phyloP scores from a whole-genome alignment of 1,140 invertebrate species.

The Drosophila melanica region DNA sequence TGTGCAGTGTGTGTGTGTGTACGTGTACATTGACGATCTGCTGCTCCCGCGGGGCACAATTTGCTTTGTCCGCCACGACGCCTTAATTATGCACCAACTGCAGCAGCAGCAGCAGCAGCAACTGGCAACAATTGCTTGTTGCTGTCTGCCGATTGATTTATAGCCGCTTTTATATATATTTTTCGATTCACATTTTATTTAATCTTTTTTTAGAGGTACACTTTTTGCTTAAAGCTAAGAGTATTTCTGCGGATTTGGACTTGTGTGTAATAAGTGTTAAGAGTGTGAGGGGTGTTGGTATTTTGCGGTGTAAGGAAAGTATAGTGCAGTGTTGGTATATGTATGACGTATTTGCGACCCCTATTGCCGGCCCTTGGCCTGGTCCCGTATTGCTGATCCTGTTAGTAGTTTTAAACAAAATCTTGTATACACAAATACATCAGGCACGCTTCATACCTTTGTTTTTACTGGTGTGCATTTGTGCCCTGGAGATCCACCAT shows the following conservation, averaged over 20 bases:
- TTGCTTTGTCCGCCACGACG: constrained; percentile 13
- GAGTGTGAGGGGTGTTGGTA: no score
- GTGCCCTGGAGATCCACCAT: no score
- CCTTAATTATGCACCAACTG: constrained; percentile 24
- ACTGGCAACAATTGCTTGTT: constrained; percentile 2
- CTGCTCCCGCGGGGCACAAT: constrained; percentile 11
- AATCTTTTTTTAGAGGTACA: constrained; percentile 12
- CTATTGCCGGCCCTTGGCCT: no score
- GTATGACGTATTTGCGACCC: no score
- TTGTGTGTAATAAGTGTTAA: not conserved
- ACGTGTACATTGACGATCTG: not conserved
- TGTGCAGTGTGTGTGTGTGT: not conserved
- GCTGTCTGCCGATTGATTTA: constrained; percentile 17
- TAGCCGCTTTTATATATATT: not conserved
- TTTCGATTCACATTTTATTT: not conserved
- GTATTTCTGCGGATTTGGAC: not conserved
- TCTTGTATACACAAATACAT: no score
- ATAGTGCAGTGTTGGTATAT: no score
- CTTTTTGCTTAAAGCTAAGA: constrained; percentile 8
- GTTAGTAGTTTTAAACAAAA: no score
- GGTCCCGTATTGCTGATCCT: no score
- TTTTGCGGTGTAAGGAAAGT: no score
- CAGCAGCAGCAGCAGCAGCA: constrained; percentile 8
- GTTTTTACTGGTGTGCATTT: no score
- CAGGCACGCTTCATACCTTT: no score